A percentile compares a stretch with the other conserved stretches of the same genome.
Evolutionary conservation across 2,888 invertebrate species (phyloP).

Genomic region (Drosophila hamatofila): DNA sequence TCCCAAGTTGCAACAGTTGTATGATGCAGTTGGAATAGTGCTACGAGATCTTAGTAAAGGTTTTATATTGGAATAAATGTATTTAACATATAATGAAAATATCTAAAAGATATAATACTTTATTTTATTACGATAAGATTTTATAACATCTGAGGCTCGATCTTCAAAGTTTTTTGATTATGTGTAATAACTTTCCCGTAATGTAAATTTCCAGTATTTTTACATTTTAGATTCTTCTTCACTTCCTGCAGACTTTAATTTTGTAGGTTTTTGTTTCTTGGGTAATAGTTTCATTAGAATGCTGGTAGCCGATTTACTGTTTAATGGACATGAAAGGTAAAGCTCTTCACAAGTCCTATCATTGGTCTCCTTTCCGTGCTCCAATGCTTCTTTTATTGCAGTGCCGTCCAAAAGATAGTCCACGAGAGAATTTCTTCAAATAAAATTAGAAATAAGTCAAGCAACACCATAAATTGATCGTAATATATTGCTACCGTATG

Average conservation of each 20-base stretch:
- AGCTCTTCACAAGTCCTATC: conserved; percentile 87
- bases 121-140: background rate
- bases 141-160: conserved; percentile 12
- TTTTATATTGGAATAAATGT: background rate
- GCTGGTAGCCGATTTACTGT: conserved; percentile 89
- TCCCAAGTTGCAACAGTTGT: too few species aligned
- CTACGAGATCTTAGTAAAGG: too few species aligned
- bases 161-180: conserved; percentile 1
- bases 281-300: conserved; percentile 90
- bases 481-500: background rate
- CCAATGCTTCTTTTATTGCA: conserved; percentile 89
- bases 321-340: conserved; percentile 89
- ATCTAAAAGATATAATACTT: background rate
- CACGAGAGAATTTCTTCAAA: conserved; percentile 88
- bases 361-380: conserved; percentile 87
- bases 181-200: background rate
- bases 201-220: background rate
- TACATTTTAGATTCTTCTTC: conserved; percentile 30
- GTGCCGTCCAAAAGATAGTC: conserved; percentile 90
- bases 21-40: too few species aligned
- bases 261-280: conserved; percentile 64
- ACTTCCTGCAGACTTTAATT: conserved; percentile 40
- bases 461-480: background rate
- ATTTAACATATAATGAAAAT: background rate
- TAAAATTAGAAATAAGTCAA: background rate